Evolutionary conservation across 2,888 invertebrate genomes (phyloP).

Genomic region (Apamea crenata): DNA sequence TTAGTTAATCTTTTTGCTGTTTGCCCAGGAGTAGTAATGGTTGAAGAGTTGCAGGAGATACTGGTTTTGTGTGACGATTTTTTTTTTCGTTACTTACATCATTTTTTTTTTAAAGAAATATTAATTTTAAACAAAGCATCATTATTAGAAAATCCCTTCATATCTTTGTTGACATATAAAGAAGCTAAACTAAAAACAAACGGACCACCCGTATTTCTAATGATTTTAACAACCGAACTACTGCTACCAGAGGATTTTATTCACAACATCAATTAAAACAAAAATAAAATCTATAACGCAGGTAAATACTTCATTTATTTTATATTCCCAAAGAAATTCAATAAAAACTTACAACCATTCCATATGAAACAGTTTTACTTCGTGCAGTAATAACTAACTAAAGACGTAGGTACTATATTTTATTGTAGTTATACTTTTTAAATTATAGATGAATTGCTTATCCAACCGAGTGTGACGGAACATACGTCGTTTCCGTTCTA

Average conservation of each 20-base stretch:
- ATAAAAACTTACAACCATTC: slow-evolving; percentile 8
- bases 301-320: not conserved
- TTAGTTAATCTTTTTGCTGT: too few species aligned
- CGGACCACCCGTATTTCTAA: not conserved
- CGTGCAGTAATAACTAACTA: slow-evolving; percentile 18
- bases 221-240: too few species aligned
- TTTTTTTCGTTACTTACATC: too few species aligned
- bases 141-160: too few species aligned
- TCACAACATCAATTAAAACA: not conserved
- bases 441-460: slow-evolving; percentile 47
- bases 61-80: not conserved
- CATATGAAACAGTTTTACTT: not conserved
- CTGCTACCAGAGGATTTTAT: too few species aligned
- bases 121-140: too few species aligned
- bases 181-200: too few species aligned
- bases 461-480: slow-evolving; percentile 58
- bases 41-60: too few species aligned
- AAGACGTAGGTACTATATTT: slow-evolving; percentile 19
- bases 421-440: slow-evolving; percentile 30
- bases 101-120: not conserved
- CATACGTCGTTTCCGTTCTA: slow-evolving; percentile 49
- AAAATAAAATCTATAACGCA: not conserved
- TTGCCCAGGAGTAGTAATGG: too few species aligned
- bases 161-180: too few species aligned
- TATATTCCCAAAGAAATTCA: not conserved